phyloP scores from a whole-genome alignment of 1,140 invertebrate genomes.

The Aphelenchoides fujianensis region DNA sequence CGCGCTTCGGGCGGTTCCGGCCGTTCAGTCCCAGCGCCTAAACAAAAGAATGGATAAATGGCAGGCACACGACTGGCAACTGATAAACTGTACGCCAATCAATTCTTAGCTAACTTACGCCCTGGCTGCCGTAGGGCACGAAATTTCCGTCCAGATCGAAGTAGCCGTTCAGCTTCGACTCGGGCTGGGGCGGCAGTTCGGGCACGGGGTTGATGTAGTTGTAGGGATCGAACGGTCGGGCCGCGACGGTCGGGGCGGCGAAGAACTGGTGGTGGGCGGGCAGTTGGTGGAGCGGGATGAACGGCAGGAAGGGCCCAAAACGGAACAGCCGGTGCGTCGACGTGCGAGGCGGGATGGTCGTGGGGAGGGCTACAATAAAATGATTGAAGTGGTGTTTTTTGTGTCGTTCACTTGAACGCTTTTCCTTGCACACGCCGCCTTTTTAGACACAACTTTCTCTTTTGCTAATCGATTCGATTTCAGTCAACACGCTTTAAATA shows the following conservation, averaged over 20 bases:
- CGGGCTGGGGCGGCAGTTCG: constrained; percentile 11
- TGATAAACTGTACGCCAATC: not conserved
- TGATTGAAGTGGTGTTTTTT: no score
- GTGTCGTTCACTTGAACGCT: no score
- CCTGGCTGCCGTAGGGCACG: constrained; percentile 11
- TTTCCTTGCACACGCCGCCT: no score
- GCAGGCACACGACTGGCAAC: not conserved
- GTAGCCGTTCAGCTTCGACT: constrained; percentile 15
- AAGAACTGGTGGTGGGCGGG: not conserved
- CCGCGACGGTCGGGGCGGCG: not conserved
- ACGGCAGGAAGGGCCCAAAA: constrained; percentile 16
- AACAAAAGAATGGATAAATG: no score
- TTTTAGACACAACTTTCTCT: no score
- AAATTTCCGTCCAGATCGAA: constrained; percentile 21
- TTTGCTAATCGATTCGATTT: no score
- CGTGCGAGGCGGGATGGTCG: not conserved
- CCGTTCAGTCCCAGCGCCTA: not conserved
- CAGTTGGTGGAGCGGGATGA: not conserved
- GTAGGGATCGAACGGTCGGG: constrained; percentile 11
- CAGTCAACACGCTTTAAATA: no score
- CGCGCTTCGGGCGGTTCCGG: constrained; percentile 3
- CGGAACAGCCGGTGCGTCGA: constrained; percentile 13
- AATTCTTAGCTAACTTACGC: not conserved
- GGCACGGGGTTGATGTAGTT: constrained; percentile 20
- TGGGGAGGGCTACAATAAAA: no score